Conservation (phyloP, 1,140 invertebrate species). For the Neodiprion virginianus region DNA sequence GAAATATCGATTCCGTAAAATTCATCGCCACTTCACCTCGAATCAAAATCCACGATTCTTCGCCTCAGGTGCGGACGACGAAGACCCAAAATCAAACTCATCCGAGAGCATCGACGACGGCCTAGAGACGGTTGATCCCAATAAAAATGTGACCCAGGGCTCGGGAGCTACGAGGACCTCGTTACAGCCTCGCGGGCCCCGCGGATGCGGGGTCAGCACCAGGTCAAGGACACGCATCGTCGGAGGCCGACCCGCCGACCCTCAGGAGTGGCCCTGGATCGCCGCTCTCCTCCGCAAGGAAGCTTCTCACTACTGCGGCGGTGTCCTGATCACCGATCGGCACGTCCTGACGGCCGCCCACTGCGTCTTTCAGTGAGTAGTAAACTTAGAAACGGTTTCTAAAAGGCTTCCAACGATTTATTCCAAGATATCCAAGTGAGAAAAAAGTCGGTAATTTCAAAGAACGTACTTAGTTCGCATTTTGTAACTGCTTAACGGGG, state of each 20-base stretch:
- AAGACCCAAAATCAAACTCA: neutral
- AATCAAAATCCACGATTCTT: neutral
- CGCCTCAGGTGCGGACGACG: neutral
- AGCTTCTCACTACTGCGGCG: conserved; percentile 74
- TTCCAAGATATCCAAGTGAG: conserved; percentile 7
- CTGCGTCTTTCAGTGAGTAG: conserved; percentile 63
- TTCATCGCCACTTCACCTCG: neutral
- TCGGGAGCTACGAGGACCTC: neutral
- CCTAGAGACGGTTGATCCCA: neutral
- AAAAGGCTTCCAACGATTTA: neutral
- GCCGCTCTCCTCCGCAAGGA: conserved; percentile 69
- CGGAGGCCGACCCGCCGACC: conserved; percentile 70
- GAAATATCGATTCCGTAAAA: neutral
- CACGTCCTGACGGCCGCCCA: conserved; percentile 85
- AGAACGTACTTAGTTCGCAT: too few relatives aligned
- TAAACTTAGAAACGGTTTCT: conserved; percentile 29
- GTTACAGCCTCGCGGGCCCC: conserved; percentile 38
- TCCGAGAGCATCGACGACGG: neutral
- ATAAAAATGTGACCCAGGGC: neutral
- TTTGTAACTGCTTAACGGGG: too few relatives aligned
- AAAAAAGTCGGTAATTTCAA: neutral
- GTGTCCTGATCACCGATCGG: conserved; percentile 77
- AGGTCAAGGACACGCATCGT: conserved; percentile 64
- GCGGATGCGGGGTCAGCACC: conserved; percentile 73
- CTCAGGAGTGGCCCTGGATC: conserved; percentile 85